Evolutionary conservation across 2,797 vertebrate species (phyloP), one percentile per base, ranked within the genome.

Genomic region (Borostomias antarcticus): DNA sequence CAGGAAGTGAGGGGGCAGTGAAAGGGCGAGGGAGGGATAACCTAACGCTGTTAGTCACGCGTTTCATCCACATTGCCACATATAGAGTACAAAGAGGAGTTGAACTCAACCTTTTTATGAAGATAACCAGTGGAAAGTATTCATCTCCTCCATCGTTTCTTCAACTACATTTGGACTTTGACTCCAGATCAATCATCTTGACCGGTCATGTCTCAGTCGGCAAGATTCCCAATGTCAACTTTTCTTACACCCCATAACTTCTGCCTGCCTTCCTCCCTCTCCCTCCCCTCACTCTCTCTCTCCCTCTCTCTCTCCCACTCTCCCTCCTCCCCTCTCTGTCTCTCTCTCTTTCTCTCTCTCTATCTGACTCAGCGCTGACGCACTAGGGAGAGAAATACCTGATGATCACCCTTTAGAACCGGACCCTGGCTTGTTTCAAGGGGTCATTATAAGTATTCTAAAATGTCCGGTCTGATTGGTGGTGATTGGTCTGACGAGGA

Each of bases 1-100:
- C 81, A 81, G 82, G 80, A 85, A 75, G 71, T 48, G 26, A 50
- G 64, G 11, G n/a, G n/a, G n/a, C n/a, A 21, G 43, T 45, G 69
- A 61, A 3, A 13, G 69, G n/a, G 50, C 53, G 53, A 50, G 51
- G 40, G 7, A 45, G 40, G 17, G 40, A n/a, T 17, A 1, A 17
- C 13, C 40, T n/a, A 45, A 45, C 5, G 40, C 13, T 3, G 2
- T 45, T 45, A 45, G 40, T 45, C 40, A 45, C 40, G 7, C n/a
- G 13, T 45, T 45, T 5, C 40, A n/a, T 45, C 40, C 15, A 2
- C 2, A 40, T 45, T 45, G 40, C 13, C 15, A 1, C n/a, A n/a
- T n/a, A n/a, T n/a, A n/a, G n/a, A n/a, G n/a, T n/a, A n/a, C n/a
- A n/a, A n/a, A n/a, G n/a, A n/a, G 15, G 40, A 45, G n/a, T n/a